Base-by-base conservation (phyloP, 2,797 vertebrate genomes). In the Antrozous pallidus region DNA sequence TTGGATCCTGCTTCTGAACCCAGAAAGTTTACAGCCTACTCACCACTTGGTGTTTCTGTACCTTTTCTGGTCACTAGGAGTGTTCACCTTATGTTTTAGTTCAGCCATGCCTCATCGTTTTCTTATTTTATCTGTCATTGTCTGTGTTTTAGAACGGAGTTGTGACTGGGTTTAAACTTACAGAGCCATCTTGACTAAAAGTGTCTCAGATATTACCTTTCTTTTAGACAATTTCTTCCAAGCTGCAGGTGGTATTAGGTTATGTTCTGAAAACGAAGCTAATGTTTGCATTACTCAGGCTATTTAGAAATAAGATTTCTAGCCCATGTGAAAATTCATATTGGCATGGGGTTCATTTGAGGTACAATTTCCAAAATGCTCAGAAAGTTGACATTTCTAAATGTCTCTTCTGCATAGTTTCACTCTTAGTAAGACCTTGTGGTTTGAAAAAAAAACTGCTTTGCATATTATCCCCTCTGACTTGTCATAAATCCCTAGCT, bases 301-400 rank as follows among this genome's bases (percentile, higher is more conserved):
- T 91, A 81, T 93, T 94, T 94, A 58, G 75, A 89, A 86, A 63
- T 71, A 42, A 73, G 54, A 75, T 82, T 56, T 91, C 84, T 90
- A 93, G 33, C 70, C 36, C 75, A 51, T 82, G 67, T 56, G 67
- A 94, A 95, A 96, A 94, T 84, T 92, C 73, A 71, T 87, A 92
- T n/a, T 83, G 87, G 71, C 90, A 28, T 31, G 18, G 22, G 42
- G 61, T 94, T 92, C 82, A 47, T 61, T 65, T 90, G 71, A 89
- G 67, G 94, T 84, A 89, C 38, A 67, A 38, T 73, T 88, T 71
- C 67, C 75, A 2, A 82, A 93, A 94, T 78, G 61, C 88, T 92
- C 20, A 65, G 65, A 58, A 77, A 81, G 91, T 40, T 94, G 95
- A 94, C 91, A 96, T 97, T 96, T 97, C 86, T 91, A 96, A 96